A percentile compares a stretch with the other conserved stretches of the same genome.
These are phyloP conservation scores for Pardalotus punctatus DNA, from an alignment of 2,113 vertebrate genomes.

Conservation along the genomic window DNA sequence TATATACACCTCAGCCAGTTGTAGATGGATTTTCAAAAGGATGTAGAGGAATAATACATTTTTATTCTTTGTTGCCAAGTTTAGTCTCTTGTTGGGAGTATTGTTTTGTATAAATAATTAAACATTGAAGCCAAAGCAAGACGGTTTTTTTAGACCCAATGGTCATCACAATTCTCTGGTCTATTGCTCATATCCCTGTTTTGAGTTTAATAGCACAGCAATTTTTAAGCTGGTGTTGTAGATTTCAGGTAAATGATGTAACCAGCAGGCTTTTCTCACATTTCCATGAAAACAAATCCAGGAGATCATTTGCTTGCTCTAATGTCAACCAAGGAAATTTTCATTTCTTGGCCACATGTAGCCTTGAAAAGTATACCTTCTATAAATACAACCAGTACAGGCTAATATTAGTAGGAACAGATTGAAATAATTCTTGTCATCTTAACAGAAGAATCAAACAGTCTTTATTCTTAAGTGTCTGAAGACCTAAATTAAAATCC, in stretches of 20 bases:
- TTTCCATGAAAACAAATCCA: conserved; percentile 1
- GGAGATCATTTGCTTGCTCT: not conserved
- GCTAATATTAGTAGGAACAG: not conserved
- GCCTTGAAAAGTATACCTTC: not conserved
- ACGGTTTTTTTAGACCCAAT: not conserved
- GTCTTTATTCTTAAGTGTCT: not conserved
- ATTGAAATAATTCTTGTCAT: not conserved
- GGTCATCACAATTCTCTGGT: not conserved
- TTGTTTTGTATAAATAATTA: conserved; percentile 18
- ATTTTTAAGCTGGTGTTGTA: not conserved
- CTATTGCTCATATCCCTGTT: not conserved
- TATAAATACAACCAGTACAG: not conserved
- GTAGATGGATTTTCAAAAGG: not conserved
- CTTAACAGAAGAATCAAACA: not conserved
- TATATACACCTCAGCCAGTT: not conserved
- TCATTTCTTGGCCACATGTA: not conserved
- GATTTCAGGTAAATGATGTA: conserved; percentile 10
- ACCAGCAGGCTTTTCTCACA: not conserved
- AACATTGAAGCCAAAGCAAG: not conserved
- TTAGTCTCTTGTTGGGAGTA: not conserved
- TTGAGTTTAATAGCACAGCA: not conserved
- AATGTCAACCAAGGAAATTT: not conserved
- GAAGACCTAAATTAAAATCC: not conserved
- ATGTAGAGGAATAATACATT: not conserved
- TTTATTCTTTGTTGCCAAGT: not conserved